Evolutionary conservation across 1,140 invertebrate species (phyloP), one percentile per base, ranked within the genome.

Genomic region (Globodera ellingtonae): DNA sequence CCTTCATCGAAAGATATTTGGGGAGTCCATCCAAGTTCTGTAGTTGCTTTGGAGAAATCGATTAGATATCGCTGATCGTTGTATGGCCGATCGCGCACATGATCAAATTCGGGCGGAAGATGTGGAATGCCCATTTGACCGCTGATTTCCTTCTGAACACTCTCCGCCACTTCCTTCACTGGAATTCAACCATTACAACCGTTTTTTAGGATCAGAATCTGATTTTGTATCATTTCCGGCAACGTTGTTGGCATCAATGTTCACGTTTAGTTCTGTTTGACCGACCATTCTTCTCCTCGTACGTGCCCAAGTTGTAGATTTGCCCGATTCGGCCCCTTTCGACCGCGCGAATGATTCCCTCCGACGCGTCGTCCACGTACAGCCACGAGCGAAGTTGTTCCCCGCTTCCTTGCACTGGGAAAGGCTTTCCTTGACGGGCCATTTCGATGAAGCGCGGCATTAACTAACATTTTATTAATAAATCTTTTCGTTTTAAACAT

Each of bases 281-380:
- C 56, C 67, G 71, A 87, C 86, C 87, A 59, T 87, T 88, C 75
- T 85, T 88, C 71, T 88, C 87, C 52, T 82, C 85, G 44, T 90
- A 89, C 9, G 89, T 88, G 13, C 89, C 89, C 66, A 90, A 81
- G 77, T 90, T 90, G 78, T 90, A 90, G 46, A 90, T 84, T 79
- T 90, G 86, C 2, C 89, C 86, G 9, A 87, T 67, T 46, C 73
- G 72, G 24, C 89, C 89, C 21, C 83, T 83, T 72, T 90, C 88
- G 3, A 86, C 70, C n/a, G 90, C 83, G 10, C 84, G 78, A 76
- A 90, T 86, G 62, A 90, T 86, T 0, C 89, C 89, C 48, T 84
- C 81, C 35, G 84, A 82, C 3, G 89, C 87, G 74, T 90, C 89
- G 67, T 87, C 85, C 3, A 90, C 90, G 77, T 88, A 90, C 0